These are phyloP conservation scores for Prenolepis imparis DNA, from an alignment of 2,888 invertebrate genomes.

Conservation along the genomic window DNA sequence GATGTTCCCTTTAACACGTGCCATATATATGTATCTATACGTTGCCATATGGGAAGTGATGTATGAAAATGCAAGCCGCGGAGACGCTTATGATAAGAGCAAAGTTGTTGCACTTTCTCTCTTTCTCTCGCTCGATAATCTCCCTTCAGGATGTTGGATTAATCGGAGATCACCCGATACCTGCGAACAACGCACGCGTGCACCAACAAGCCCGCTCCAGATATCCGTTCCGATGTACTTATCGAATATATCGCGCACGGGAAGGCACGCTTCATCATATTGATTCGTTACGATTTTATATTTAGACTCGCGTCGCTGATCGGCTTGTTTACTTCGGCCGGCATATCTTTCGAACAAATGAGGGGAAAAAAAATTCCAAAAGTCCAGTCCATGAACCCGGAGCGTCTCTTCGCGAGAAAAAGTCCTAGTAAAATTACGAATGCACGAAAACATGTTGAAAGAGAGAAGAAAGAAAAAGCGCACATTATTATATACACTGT, in stretches of 20 bases:
- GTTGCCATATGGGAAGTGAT: background rate
- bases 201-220: conserved; percentile 1
- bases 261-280: conserved; percentile 48
- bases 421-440: background rate
- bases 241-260: conserved; percentile 24
- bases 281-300: conserved; percentile 71
- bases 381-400: conserved; percentile 2
- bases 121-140: background rate
- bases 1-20: background rate
- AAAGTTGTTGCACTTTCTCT: background rate
- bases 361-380: conserved; percentile 1
- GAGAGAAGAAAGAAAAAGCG: background rate
- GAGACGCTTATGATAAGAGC: background rate
- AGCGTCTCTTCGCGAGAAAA: background rate
- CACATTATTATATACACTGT: too few relatives aligned
- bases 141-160: background rate
- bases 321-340: conserved; percentile 41
- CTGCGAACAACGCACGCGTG: background rate
- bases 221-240: conserved; percentile 32
- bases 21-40: background rate
- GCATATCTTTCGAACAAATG: conserved; percentile 11
- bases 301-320: conserved; percentile 60
- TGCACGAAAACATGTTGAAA: background rate
- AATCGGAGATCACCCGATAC: background rate
- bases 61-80: background rate